These are phyloP conservation scores for Homarus gammarus DNA, from an alignment of 2,888 invertebrate genomes.

Conservation along the genomic window DNA sequence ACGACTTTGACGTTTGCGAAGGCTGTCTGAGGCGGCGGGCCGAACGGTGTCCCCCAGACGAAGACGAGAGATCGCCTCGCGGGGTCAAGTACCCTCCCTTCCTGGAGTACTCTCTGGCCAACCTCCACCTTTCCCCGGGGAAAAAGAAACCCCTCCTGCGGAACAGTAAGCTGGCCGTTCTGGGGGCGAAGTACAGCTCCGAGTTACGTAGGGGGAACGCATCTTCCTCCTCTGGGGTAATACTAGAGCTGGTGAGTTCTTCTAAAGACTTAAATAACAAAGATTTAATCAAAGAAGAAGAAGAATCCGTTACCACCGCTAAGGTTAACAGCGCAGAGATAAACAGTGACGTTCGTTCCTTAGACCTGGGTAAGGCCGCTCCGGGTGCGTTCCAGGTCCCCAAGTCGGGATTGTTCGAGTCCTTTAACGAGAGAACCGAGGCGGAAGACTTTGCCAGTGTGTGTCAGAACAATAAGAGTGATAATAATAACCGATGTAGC, in stretches of 20 bases:
- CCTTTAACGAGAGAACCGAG: slow-evolving; percentile 38
- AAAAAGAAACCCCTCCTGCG: slow-evolving; percentile 68
- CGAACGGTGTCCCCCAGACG: background rate
- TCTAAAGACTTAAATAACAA: slow-evolving; percentile 20
- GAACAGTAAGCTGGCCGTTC: slow-evolving; percentile 63
- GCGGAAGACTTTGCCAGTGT: slow-evolving; percentile 64
- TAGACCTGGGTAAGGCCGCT: slow-evolving; percentile 28
- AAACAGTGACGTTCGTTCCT: slow-evolving; percentile 24
- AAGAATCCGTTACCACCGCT: background rate
- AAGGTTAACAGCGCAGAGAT: slow-evolving; percentile 25
- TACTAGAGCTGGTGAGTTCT: slow-evolving; percentile 8
- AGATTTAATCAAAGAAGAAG: slow-evolving; percentile 14
- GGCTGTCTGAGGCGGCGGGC: slow-evolving; percentile 43
- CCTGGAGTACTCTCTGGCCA: slow-evolving; percentile 58
- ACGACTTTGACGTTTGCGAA: slow-evolving; percentile 24
- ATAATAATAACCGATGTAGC: slow-evolving; percentile 4
- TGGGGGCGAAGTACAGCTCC: slow-evolving; percentile 57
- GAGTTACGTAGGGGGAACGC: slow-evolving; percentile 46
- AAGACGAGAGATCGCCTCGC: background rate
- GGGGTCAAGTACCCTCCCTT: slow-evolving; percentile 35
- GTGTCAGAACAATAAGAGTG: slow-evolving; percentile 22
- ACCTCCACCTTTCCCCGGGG: slow-evolving; percentile 59
- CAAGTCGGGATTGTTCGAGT: slow-evolving; percentile 59
- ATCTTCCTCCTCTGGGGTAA: background rate
- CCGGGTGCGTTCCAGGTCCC: slow-evolving; percentile 47